Evolutionary conservation across 1,140 invertebrate species (phyloP).

Genomic region (Branchinecta lynchi): DNA sequence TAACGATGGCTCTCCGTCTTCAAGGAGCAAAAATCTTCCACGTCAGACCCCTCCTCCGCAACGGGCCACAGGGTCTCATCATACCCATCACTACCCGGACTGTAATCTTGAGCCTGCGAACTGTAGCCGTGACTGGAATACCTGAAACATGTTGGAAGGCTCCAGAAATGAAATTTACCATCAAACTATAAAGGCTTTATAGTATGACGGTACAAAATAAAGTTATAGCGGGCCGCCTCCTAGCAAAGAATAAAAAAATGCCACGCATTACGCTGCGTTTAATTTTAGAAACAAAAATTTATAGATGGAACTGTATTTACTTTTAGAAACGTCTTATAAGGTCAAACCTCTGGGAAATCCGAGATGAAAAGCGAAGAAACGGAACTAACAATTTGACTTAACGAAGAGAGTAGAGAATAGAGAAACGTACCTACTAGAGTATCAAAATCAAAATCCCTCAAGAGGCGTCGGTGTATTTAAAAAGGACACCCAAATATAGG

Average conservation of each 20-base stretch:
- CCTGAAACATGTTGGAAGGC: neutral
- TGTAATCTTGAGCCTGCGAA: neutral
- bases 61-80: slow-evolving; percentile 2
- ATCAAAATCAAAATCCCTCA: no score
- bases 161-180: neutral
- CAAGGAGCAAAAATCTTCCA: neutral
- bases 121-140: neutral
- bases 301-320: neutral
- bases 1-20: no score
- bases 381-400: no score
- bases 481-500: no score
- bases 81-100: neutral
- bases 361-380: no score
- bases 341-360: no score
- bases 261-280: neutral
- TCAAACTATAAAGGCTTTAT: neutral
- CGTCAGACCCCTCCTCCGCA: neutral
- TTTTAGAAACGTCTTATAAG: no score
- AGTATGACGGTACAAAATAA: no score
- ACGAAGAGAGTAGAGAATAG: no score
- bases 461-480: no score
- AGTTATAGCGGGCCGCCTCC: neutral
- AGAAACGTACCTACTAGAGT: no score
- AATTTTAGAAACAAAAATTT: neutral
- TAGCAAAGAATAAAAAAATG: neutral